Evolutionary conservation across 1,140 invertebrate species (phyloP).

Genomic region (Microvelia longipes): DNA sequence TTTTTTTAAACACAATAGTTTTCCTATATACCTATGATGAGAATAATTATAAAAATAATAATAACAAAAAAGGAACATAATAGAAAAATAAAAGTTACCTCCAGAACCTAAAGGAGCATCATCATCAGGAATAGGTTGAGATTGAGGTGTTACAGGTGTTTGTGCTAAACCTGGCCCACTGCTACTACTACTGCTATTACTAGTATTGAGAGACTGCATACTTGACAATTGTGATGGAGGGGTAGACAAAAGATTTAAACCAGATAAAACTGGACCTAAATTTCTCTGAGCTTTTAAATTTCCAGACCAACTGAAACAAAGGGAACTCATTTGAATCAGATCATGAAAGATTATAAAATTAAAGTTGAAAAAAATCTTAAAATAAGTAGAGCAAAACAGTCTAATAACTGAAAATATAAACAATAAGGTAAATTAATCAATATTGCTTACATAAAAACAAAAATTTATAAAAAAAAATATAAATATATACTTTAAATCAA

Average conservation of each 20-base stretch:
- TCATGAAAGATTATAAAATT: no score
- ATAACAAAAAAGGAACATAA: no score
- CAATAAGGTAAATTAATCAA: no score
- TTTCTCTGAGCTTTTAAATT: conserved; percentile 42
- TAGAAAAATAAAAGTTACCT: neutral
- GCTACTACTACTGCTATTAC: conserved; percentile 28
- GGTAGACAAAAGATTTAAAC: conserved; percentile 25
- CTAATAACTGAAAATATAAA: no score
- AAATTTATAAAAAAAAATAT: no score
- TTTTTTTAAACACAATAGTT: no score
- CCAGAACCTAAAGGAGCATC: neutral
- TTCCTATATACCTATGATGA: no score
- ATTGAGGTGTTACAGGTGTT: neutral
- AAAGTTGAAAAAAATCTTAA: no score
- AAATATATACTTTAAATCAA: no score
- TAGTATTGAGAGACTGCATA: conserved; percentile 27
- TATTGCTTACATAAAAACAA: no score
- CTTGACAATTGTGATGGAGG: conserved; percentile 32
- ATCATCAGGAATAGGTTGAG: neutral
- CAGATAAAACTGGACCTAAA: conserved; percentile 38
- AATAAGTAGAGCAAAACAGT: no score
- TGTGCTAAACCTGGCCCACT: neutral
- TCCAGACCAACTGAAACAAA: conserved; percentile 22
- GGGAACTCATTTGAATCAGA: neutral
- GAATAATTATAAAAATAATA: no score